Conservation (phyloP, 2,113 vertebrate species). For the Pardalotus punctatus region DNA sequence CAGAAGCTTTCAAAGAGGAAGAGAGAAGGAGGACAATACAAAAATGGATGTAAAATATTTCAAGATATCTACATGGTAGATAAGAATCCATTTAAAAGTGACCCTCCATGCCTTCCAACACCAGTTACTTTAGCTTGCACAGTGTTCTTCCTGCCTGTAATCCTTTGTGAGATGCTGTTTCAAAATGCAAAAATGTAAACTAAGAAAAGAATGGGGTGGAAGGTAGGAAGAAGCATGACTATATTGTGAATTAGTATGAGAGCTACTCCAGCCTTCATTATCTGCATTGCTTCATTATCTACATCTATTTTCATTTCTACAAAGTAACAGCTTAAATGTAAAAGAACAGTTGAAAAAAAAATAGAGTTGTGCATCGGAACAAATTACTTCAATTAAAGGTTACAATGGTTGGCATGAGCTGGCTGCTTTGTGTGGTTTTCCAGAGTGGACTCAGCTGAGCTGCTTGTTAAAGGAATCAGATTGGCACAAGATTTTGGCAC, state of each 20-base stretch:
- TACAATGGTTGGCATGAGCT: background rate
- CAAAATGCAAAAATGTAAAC: background rate
- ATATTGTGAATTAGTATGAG: background rate
- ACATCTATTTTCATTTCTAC: background rate
- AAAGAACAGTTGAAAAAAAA: background rate
- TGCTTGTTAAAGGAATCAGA: background rate
- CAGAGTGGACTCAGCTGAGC: background rate
- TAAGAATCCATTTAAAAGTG: background rate
- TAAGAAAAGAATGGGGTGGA: background rate
- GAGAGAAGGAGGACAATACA: background rate
- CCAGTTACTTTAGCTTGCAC: background rate
- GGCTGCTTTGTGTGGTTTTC: background rate
- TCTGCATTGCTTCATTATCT: background rate
- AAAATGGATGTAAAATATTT: background rate
- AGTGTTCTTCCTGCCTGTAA: background rate
- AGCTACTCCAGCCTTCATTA: background rate
- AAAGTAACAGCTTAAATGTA: background rate
- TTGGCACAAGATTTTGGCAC: background rate
- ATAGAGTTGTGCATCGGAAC: background rate
- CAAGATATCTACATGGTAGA: background rate
- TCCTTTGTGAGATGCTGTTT: background rate
- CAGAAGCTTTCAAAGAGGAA: background rate
- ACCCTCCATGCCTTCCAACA: background rate
- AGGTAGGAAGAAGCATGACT: background rate
- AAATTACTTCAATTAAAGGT: slow-evolving; percentile 8